Evolutionary conservation across 2,113 vertebrate genomes (phyloP), one percentile per base, ranked within the genome.

Genomic region (Macroglossus sobrinus): DNA sequence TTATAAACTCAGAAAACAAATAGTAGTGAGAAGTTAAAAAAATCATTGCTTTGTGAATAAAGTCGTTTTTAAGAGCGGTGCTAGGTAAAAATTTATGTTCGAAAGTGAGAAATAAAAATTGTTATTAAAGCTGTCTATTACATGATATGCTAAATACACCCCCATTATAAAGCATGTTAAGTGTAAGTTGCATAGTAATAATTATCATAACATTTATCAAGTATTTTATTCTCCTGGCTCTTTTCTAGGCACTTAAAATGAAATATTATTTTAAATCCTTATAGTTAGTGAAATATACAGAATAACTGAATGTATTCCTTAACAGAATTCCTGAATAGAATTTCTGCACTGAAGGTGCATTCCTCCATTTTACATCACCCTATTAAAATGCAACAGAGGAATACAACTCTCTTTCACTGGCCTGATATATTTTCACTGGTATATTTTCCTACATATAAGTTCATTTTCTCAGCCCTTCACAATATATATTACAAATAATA

Each of bases 1-100:
- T 38, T 91, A 66, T 43, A 95, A 93, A 64, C 88, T 94, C 90
- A 76, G 55, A 96, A 96, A 89, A 85, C 35, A 88, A 89, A 93
- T 3, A 71, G 53, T 38, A 30, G 61, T 63, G 79, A 91, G 84
- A 94, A 90, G 64, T 93, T 86, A 28, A 66, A 72, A 50, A 69
- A 33, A 79, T 79, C 80, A 80, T 38, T 40, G 45, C 13, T 43
- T 63, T 80, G 66, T 79, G 78, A 96, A 94, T 94, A 85, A 93
- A 94, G 85, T 95, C 64, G 33, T 88, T 89, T 89, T 80, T 91
- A 64, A 64, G 86, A 94, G 55, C 96, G n/a, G 30, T 85, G 26
- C 22, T 82, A 24, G 38, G 22, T 75, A 94, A 91, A 69, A 91
- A 84, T 78, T 55, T 85, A 72, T 80, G 68, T 75, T 57, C 69